Conservation (phyloP, 1,140 invertebrate species). For the Sminthurides bifidus region DNA sequence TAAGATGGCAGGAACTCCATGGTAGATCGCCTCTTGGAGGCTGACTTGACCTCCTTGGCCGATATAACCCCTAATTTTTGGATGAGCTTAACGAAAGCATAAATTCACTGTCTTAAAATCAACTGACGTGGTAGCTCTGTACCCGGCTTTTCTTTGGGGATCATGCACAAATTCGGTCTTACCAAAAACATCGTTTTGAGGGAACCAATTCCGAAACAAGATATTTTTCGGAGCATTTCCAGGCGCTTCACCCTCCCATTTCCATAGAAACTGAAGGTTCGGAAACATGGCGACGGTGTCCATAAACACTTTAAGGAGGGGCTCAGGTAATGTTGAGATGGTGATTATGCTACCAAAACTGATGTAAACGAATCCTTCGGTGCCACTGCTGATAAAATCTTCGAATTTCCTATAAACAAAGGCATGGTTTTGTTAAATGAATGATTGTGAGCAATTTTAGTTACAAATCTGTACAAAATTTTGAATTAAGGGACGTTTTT, state of each 20-base stretch:
- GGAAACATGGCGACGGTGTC: neutral
- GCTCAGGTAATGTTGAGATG: neutral
- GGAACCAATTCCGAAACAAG: conserved; percentile 6
- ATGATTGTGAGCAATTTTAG: neutral
- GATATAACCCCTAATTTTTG: conserved; percentile 17
- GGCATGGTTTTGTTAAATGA: neutral
- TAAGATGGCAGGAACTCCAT: conserved; percentile 15
- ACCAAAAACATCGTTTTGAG: conserved; percentile 17
- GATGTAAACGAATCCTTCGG: conserved; percentile 3
- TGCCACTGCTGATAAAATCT: conserved; percentile 1
- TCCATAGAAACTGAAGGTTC: conserved; percentile 10
- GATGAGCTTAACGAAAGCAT: conserved; percentile 6
- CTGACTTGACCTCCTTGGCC: conserved; percentile 14
- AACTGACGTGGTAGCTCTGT: neutral
- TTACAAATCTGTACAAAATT: neutral
- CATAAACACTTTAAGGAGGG: neutral
- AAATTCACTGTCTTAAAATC: neutral
- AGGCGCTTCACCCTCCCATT: conserved; percentile 3
- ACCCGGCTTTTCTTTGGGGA: neutral
- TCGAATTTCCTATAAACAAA: neutral
- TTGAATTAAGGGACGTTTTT: neutral
- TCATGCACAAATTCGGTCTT: neutral
- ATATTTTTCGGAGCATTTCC: conserved; percentile 8
- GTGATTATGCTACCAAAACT: neutral
- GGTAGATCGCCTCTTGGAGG: conserved; percentile 17